Percentiles rank a stretch among this genome's conserved stretches.
These are phyloP conservation scores for Iselma pallidipennis DNA, from an alignment of 2,888 invertebrate genomes.

Conservation along the genomic window DNA sequence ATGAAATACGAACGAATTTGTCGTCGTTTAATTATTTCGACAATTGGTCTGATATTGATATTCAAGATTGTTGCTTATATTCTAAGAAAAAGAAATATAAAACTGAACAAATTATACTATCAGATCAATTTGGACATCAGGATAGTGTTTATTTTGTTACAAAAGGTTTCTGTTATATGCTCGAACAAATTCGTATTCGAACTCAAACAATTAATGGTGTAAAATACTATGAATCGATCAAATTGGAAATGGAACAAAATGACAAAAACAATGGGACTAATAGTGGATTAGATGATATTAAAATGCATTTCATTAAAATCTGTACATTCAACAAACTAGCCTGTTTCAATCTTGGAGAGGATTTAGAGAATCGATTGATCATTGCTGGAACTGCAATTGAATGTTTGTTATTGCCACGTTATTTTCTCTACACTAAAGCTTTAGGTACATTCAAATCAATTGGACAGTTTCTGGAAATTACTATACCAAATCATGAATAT, in stretches of 20 bases:
- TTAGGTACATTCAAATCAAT: slow-evolving; percentile 70
- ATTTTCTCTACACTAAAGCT: slow-evolving; percentile 70
- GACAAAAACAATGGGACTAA: neutral
- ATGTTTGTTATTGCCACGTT: slow-evolving; percentile 70
- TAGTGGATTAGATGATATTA: slow-evolving; percentile 36
- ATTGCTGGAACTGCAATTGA: slow-evolving; percentile 66
- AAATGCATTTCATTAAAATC: slow-evolving; percentile 56
- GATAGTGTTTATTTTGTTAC: slow-evolving; percentile 60
- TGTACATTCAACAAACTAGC: slow-evolving; percentile 56
- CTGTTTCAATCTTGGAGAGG: slow-evolving; percentile 74
- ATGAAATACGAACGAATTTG: slow-evolving; percentile 63
- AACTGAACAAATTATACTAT: slow-evolving; percentile 61
- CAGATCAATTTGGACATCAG: slow-evolving; percentile 58
- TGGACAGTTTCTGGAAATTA: slow-evolving; percentile 62
- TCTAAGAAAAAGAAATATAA: slow-evolving; percentile 64
- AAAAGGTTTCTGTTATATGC: slow-evolving; percentile 64
- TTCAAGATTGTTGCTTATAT: slow-evolving; percentile 68
- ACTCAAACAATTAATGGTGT: no score
- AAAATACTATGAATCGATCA: no score
- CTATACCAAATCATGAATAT: slow-evolving; percentile 63
- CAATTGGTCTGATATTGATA: slow-evolving; percentile 62
- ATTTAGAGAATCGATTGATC: slow-evolving; percentile 65
- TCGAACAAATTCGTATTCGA: slow-evolving; percentile 58
- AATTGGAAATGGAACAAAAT: no score
- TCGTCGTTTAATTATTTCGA: slow-evolving; percentile 67